These are phyloP conservation scores for Eolophus roseicapilla DNA, from an alignment of 2,113 vertebrate genomes.

Conservation along the genomic window DNA sequence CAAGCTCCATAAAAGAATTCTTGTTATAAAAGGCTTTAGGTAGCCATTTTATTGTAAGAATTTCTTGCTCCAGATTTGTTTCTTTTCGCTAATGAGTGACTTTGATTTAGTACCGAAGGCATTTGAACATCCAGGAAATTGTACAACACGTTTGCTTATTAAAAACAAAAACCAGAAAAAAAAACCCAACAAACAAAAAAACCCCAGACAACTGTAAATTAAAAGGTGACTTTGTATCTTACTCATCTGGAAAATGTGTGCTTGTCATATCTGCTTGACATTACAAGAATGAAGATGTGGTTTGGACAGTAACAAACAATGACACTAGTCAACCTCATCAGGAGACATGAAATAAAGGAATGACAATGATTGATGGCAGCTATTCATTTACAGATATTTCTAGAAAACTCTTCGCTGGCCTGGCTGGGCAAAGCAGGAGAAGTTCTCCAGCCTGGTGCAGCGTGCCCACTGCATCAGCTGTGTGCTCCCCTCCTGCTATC, in stretches of 20 bases:
- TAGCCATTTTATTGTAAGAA: slow-evolving; percentile 64
- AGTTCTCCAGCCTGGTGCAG: background rate
- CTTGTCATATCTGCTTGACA: slow-evolving; percentile 95
- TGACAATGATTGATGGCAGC: slow-evolving; percentile 98
- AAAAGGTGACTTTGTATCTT: slow-evolving; percentile 94
- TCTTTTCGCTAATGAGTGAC: slow-evolving; percentile 34
- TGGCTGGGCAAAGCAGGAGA: slow-evolving; percentile 60
- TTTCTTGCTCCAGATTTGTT: slow-evolving; percentile 25
- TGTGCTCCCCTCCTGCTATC: background rate
- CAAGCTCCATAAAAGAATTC: slow-evolving; percentile 55
- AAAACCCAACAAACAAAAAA: slow-evolving; percentile 43
- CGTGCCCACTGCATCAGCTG: background rate
- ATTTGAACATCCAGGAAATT: slow-evolving; percentile 64
- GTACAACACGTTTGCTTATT: slow-evolving; percentile 60
- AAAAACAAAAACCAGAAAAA: background rate
- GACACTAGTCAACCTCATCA: slow-evolving; percentile 94
- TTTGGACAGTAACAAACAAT: slow-evolving; percentile 95
- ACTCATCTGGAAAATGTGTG: slow-evolving; percentile 86
- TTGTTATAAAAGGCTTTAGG: slow-evolving; percentile 56
- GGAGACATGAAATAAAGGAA: slow-evolving; percentile 85
- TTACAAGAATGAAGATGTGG: slow-evolving; percentile 84
- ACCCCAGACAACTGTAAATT: slow-evolving; percentile 78
- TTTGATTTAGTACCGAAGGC: slow-evolving; percentile 53
- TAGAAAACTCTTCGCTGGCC: slow-evolving; percentile 72
- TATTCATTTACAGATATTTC: slow-evolving; percentile 90